Base-by-base conservation (phyloP, 2,113 vertebrate species). In the Bucco capensis region DNA sequence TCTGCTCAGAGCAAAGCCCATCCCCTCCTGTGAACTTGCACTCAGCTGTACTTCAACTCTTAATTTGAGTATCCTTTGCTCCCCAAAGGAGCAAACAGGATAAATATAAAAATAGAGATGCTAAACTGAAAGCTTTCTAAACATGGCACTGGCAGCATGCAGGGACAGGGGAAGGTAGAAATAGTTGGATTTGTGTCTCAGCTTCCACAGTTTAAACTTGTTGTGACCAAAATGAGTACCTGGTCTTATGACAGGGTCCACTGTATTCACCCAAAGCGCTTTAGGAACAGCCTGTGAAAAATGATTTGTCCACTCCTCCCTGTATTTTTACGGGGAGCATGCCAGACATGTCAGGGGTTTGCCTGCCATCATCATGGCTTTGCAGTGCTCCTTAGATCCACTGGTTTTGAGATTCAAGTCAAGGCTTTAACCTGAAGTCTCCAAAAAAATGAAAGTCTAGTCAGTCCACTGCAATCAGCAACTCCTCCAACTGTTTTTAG, bases 71-170 rank as follows among this genome's bases (percentile, higher is more conserved):
- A 28, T 10, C 9, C 18, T 64, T 66, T 4, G 6, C 27, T 78
- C 21, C 23, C 16, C 24, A 30, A 40, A 80, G 46, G 12, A 88
- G 31, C 25, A 82, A 82, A 78, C 12, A 69, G 66, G 27, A 0
- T 3, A 66, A 84, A 30, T 33, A 53, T 60, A 77, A 71, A 88
- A 72, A 46, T 7, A 90, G 66, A 67, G 25, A 31, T 72, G 69
- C 35, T 86, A 67, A 92, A 83, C 47, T 27, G 37, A 66, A 66
- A 58, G 56, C 25, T 79, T 88, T 94, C 61, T 88, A 67, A 94
- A 86, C 27, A 2, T 3, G 30, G 64, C 38, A 47, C 33, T 83
- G 66, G 28, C 30, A 44, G 56, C 1, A 4, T 10, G 18, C 47
- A 90, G 30, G 35, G 51, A 19, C 12, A 71, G 33, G 7, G n/a